These are phyloP conservation scores for Petroica traversi DNA, from an alignment of 2,113 vertebrate species.

Conservation along the genomic window DNA sequence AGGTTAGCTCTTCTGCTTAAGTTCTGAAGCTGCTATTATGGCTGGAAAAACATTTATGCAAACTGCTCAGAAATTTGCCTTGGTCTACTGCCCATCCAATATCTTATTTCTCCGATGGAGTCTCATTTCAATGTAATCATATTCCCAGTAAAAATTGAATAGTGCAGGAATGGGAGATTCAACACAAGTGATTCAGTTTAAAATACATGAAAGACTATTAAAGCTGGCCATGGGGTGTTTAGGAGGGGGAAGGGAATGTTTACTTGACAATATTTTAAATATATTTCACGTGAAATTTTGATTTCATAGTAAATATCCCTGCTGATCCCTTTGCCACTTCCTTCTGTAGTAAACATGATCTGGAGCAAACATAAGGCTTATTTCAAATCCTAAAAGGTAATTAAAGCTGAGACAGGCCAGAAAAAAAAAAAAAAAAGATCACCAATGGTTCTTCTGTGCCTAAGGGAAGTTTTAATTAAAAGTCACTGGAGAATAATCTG, in stretches of 20 bases:
- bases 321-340: neutral
- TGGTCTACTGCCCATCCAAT: slow-evolving; percentile 54
- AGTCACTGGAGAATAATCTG: slow-evolving; percentile 40
- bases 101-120: slow-evolving; percentile 51
- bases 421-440: neutral
- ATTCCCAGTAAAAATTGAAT: slow-evolving; percentile 47
- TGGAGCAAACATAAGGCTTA: neutral
- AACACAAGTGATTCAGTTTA: slow-evolving; percentile 19
- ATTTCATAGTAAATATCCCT: slow-evolving; percentile 1
- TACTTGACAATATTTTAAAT: neutral
- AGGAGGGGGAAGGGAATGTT: neutral
- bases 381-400: slow-evolving; percentile 47
- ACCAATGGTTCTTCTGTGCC: neutral
- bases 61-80: slow-evolving; percentile 40
- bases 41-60: slow-evolving; percentile 48
- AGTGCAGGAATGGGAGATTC: neutral
- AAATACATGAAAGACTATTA: slow-evolving; percentile 28
- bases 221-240: neutral
- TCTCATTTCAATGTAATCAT: slow-evolving; percentile 63
- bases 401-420: slow-evolving; percentile 32
- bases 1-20: neutral
- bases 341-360: neutral
- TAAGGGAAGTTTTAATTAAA: slow-evolving; percentile 59
- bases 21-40: slow-evolving; percentile 11
- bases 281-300: neutral